A percentile compares a stretch with the other conserved stretches of the same genome.
Conservation (phyloP, 2,888 invertebrate species). For the Nymphalis c-album region DNA sequence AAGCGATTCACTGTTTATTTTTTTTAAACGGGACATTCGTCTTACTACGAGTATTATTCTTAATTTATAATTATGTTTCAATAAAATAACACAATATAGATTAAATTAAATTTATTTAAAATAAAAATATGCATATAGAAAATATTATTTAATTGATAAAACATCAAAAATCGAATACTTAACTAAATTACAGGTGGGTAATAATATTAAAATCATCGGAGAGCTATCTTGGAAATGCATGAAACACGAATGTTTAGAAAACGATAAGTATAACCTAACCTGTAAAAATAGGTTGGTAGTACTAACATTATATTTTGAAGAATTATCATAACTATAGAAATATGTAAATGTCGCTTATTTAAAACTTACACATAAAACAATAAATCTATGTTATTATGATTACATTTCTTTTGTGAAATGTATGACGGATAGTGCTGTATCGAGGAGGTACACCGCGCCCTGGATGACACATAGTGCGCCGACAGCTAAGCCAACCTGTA, state of each 20-base stretch:
- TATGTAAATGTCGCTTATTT: constrained; percentile 9
- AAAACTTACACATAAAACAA: constrained; percentile 17
- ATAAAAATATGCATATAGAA: constrained; percentile 29
- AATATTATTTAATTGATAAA: constrained; percentile 15
- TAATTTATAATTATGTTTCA: neutral
- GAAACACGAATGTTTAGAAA: neutral
- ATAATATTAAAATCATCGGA: constrained; percentile 28
- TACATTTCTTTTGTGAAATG: constrained; percentile 86
- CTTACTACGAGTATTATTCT: neutral
- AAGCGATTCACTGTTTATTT: too few relatives aligned
- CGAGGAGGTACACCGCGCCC: constrained; percentile 90
- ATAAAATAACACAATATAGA: constrained; percentile 9
- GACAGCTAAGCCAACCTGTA: constrained; percentile 88
- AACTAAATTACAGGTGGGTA: constrained; percentile 37
- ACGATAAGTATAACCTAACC: neutral
- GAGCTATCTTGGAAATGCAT: constrained; percentile 15
- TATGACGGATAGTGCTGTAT: constrained; percentile 88
- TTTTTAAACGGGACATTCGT: too few relatives aligned
- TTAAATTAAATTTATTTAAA: constrained; percentile 29
- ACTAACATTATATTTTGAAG: neutral
- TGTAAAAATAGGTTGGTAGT: too few relatives aligned
- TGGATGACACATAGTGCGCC: constrained; percentile 90
- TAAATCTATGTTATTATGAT: constrained; percentile 33
- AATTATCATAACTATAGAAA: neutral
- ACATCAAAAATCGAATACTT: constrained; percentile 18